phyloP scores from a whole-genome alignment of 2,888 invertebrate species.

The Tortrix viridana region DNA sequence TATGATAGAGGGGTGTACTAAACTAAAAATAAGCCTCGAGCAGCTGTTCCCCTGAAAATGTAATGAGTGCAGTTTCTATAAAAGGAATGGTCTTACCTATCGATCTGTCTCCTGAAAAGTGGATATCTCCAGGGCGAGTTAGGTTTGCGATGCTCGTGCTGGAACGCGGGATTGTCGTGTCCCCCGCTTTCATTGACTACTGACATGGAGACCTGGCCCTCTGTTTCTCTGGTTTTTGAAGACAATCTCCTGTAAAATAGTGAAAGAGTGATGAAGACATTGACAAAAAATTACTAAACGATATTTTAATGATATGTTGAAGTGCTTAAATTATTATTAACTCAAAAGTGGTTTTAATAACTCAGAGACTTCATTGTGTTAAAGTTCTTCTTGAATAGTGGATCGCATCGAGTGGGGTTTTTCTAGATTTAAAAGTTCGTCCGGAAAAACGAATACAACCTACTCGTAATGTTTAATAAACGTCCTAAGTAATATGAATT shows the following conservation, averaged over 20 bases:
- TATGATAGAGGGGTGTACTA: too few species aligned
- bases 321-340: too few species aligned
- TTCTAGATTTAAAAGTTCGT: too few species aligned
- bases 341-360: too few species aligned
- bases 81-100: conserved; percentile 60
- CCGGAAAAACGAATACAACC: too few species aligned
- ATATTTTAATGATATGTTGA: background rate
- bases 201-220: conserved; percentile 73
- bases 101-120: conserved; percentile 77
- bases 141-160: conserved; percentile 84
- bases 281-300: background rate
- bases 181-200: conserved; percentile 77
- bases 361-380: too few species aligned
- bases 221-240: conserved; percentile 87
- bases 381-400: too few species aligned
- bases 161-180: conserved; percentile 88
- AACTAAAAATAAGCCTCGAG: too few species aligned
- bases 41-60: too few species aligned
- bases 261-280: background rate
- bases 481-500: too few species aligned
- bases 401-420: too few species aligned
- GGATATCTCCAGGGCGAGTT: conserved; percentile 92
- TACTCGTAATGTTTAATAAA: too few species aligned
- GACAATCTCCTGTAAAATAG: conserved; percentile 84
- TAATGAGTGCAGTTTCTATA: background rate